Percentiles rank a stretch among this genome's conserved stretches.
Evolutionary conservation across 2,888 invertebrate species (phyloP).

Genomic region (Plagodis pulveraria): DNA sequence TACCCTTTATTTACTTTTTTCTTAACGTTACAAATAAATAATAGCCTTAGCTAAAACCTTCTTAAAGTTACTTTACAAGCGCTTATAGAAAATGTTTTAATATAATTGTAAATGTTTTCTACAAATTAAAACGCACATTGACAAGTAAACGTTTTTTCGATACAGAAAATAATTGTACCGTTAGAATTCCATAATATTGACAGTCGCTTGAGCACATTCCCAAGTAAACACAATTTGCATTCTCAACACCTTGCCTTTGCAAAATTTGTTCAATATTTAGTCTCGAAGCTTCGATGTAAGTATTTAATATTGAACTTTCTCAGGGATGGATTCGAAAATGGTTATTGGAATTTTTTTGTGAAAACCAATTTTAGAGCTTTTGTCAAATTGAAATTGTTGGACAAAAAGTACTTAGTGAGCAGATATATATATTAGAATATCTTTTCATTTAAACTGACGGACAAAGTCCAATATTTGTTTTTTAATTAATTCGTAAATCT

Average conservation of each 20-base stretch:
- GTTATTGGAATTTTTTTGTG: slow-evolving; percentile 31
- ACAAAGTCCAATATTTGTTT: too few relatives aligned
- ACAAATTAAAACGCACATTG: too few relatives aligned
- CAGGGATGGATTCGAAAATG: slow-evolving; percentile 15
- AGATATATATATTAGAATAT: too few relatives aligned
- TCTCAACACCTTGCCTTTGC: slow-evolving; percentile 48
- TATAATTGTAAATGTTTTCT: too few relatives aligned
- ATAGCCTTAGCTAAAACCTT: too few relatives aligned
- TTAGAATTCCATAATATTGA: slow-evolving; percentile 47
- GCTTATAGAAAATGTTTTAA: too few relatives aligned
- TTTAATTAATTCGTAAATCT: too few relatives aligned
- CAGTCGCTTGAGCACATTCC: slow-evolving; percentile 49
- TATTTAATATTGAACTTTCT: slow-evolving; percentile 32
- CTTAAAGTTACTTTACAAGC: too few relatives aligned
- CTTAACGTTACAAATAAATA: too few relatives aligned
- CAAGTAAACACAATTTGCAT: slow-evolving; percentile 61
- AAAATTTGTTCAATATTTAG: slow-evolving; percentile 44
- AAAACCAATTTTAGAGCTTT: slow-evolving; percentile 13
- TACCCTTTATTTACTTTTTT: too few relatives aligned
- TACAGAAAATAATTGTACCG: slow-evolving; percentile 36
- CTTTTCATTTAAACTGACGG: too few relatives aligned
- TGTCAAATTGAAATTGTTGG: slow-evolving; percentile 17
- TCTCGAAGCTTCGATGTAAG: slow-evolving; percentile 32
- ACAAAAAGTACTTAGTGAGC: background rate
- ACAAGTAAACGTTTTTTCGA: slow-evolving; percentile 16